Percentiles rank a stretch among this genome's conserved stretches.
These are phyloP conservation scores for Lutjanus argentimaculatus DNA, from an alignment of 2,797 vertebrate genomes.

Conservation along the genomic window DNA sequence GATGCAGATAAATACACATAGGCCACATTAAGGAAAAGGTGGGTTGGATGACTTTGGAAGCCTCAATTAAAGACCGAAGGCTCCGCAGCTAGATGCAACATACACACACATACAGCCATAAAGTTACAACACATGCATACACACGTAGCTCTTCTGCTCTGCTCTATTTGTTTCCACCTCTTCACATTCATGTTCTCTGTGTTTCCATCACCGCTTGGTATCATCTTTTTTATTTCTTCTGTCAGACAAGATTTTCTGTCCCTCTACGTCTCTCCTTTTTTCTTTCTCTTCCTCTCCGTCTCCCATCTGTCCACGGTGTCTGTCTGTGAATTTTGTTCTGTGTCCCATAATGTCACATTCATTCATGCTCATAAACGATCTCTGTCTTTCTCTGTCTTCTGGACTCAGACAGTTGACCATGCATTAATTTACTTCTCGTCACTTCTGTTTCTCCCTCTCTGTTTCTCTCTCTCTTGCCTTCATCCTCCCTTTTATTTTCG, in stretches of 20 bases:
- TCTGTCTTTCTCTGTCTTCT: conserved; percentile 81
- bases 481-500: conserved; percentile 43
- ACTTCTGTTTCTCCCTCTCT: conserved; percentile 84
- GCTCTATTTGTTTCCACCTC: conserved; percentile 75
- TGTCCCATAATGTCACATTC: conserved; percentile 52
- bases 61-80: conserved; percentile 19
- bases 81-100: conserved; percentile 46
- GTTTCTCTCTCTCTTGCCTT: conserved; percentile 65
- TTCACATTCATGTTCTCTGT: conserved; percentile 67
- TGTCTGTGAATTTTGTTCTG: conserved; percentile 51
- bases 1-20: conserved; percentile 29
- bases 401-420: conserved; percentile 84
- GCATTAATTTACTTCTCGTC: conserved; percentile 87
- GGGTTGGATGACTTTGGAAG: conserved; percentile 40
- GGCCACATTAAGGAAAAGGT: conserved; percentile 20
- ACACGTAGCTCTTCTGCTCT: conserved; percentile 67
- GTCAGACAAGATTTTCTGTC: conserved; percentile 62
- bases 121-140: conserved; percentile 36
- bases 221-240: conserved; percentile 67
- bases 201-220: conserved; percentile 70
- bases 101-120: conserved; percentile 25
- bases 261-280: conserved; percentile 51
- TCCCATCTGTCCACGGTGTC: conserved; percentile 59
- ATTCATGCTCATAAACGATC: conserved; percentile 74
- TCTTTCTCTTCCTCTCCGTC: conserved; percentile 40